These are phyloP conservation scores for Eubasilissa splendida DNA, from an alignment of 2,888 invertebrate genomes.

Conservation along the genomic window DNA sequence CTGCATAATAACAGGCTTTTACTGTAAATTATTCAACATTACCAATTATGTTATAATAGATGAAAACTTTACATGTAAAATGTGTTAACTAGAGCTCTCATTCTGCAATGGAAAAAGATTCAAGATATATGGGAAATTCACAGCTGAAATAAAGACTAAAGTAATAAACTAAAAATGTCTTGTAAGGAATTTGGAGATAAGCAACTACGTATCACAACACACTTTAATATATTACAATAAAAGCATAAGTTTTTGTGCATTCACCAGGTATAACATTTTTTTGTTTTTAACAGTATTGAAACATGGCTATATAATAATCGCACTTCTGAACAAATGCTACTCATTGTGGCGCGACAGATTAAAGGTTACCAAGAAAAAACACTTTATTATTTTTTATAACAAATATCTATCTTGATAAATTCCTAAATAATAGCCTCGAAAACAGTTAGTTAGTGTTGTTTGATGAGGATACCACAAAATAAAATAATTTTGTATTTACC, in stretches of 20 bases:
- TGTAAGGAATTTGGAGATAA: conserved; percentile 24
- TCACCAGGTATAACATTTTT: conserved; percentile 5
- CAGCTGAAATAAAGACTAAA: too few species aligned
- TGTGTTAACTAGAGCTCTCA: too few species aligned
- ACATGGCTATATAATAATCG: background rate
- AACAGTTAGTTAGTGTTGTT: background rate
- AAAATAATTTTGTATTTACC: too few species aligned
- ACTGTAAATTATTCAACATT: too few species aligned
- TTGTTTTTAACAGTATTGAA: background rate
- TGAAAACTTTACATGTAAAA: too few species aligned
- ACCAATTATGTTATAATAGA: too few species aligned
- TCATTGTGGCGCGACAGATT: background rate
- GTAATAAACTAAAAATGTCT: conserved; percentile 14
- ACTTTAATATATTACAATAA: conserved; percentile 10
- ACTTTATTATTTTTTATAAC: background rate
- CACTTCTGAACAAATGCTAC: background rate
- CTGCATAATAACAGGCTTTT: too few species aligned
- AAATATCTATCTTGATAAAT: background rate
- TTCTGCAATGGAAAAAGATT: too few species aligned
- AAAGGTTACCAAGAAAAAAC: background rate
- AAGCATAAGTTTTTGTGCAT: conserved; percentile 30
- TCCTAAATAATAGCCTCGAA: conserved; percentile 6
- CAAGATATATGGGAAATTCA: too few species aligned
- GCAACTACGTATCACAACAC: conserved; percentile 29
- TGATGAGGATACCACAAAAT: too few species aligned